Base-by-base conservation (phyloP, 2,888 invertebrate species). In the Allolobophora icterica region DNA sequence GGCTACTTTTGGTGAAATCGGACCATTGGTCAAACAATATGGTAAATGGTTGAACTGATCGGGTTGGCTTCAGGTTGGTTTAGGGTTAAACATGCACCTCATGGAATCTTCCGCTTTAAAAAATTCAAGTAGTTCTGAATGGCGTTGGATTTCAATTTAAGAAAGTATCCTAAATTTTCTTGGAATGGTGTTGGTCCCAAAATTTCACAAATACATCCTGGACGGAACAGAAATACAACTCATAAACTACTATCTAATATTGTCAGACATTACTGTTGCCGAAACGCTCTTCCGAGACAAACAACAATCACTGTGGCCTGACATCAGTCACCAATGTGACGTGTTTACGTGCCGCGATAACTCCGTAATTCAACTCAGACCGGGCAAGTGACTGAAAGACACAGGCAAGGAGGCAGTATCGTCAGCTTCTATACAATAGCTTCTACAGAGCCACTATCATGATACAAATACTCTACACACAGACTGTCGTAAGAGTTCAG, bases 181-280 rank as follows among this genome's bases (percentile, higher is more conserved):
- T 71, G 71, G 71, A 71, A 71, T 71, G 71, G 71, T n/a, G n/a
- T n/a, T 71, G 71, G 71, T n/a, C 71, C 71, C 71, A 71, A 71
- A n/a, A 17, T 71, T 71, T 71, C 6, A n/a, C 71, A 71, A 71
- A 8, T n/a, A 52, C 52, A 52, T 17, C 24, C 8, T 71, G 30
- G 71, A 71, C n/a, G 30, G n/a, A 71, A 71, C 71, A 71, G 11
- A 71, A 11, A 6, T 71, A 71, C 71, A 71, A 1, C n/a, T 0
- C 30, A 71, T 71, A 71, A 71, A 71, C 71, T 30, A 8, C 8
- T 17, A 13, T n/a, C 71, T 71, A 71, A n/a, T 71, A 71, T 71
- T 30, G 30, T 8, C 30, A 71, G 30, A 71, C 71, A 71, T 71
- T 71, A 17, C 71, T 30, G 71, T 71, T 30, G 11, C n/a, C n/a